phyloP scores from a whole-genome alignment of 2,888 invertebrate genomes.

The Entomobrya proxima region DNA sequence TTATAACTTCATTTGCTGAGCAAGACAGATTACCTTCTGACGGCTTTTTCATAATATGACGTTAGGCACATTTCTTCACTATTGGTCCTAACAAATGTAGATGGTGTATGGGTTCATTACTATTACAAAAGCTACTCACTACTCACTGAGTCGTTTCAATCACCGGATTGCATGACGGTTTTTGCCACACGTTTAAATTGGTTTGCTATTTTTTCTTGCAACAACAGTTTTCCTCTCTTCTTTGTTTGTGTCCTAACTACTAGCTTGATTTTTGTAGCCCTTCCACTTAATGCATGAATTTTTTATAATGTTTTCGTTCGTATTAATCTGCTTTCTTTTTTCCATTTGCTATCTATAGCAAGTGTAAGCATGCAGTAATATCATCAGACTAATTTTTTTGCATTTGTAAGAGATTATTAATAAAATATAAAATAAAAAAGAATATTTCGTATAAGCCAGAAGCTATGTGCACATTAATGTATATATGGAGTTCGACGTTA shows the following conservation, averaged over 20 bases:
- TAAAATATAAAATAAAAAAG: too few species aligned
- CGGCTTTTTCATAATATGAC: conserved; percentile 46
- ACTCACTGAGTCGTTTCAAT: conserved; percentile 48
- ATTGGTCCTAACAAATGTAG: neutral
- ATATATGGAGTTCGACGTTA: too few species aligned
- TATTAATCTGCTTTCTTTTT: neutral
- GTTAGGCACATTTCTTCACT: conserved; percentile 11
- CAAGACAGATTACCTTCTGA: conserved; percentile 64
- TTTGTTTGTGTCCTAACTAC: neutral
- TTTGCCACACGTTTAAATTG: conserved; percentile 44
- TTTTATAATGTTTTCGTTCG: too few species aligned
- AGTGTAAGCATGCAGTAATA: neutral
- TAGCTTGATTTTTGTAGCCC: too few species aligned
- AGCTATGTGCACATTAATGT: too few species aligned
- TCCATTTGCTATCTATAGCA: neutral
- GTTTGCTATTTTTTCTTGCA: conserved; percentile 12
- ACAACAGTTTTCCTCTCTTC: neutral
- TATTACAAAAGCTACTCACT: neutral
- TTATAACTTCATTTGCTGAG: conserved; percentile 67
- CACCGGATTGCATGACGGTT: conserved; percentile 57
- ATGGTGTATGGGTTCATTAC: neutral
- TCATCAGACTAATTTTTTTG: neutral
- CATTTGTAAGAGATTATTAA: too few species aligned
- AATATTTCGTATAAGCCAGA: too few species aligned
- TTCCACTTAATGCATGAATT: too few species aligned